Evolutionary conservation across 2,888 invertebrate species (phyloP), one percentile per base, ranked within the genome.

Genomic region (Heteromurus nitidus): DNA sequence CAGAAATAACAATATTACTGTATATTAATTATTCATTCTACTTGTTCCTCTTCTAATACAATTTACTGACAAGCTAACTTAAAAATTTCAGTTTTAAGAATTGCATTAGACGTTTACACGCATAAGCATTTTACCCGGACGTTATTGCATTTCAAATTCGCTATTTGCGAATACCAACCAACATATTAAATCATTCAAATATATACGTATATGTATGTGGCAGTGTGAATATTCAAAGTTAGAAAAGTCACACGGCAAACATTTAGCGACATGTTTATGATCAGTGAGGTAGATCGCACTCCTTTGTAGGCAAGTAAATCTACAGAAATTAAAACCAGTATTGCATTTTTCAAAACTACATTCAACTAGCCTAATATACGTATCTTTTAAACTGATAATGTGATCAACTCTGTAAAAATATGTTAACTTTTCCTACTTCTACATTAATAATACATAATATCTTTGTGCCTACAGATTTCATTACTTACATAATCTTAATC

Each of bases 11-110:
- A 55, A 55, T 24, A 3, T 55, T 24, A 3, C 24, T 55, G 5
- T 7, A 22, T 55, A 5, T 3, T 22, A 3, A 3, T 55, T 67
- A 18, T 13, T 16, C 60, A n/a, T n/a, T n/a, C n/a, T n/a, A n/a
- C n/a, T n/a, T n/a, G n/a, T n/a, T n/a, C n/a, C n/a, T n/a, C n/a
- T n/a, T n/a, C n/a, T n/a, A n/a, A n/a, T n/a, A n/a, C n/a, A n/a
- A n/a, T n/a, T n/a, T n/a, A n/a, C n/a, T 79, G 79, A 79, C 79
- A 79, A 79, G 79, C 72, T 72, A 79, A 47, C 79, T 79, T 79
- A 79, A 79, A 79, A 79, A 79, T 79, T 65, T 79, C 79, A 79
- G 79, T 79, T 79, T 64, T 53, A 50, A 44, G 7, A 70, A 31
- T 79, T 79, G 79, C 79, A 79, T 79, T 75, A 72, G 65, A 50